Evolutionary conservation across 2,113 vertebrate species (phyloP).

Genomic region (Leptodactylus fuscus): DNA sequence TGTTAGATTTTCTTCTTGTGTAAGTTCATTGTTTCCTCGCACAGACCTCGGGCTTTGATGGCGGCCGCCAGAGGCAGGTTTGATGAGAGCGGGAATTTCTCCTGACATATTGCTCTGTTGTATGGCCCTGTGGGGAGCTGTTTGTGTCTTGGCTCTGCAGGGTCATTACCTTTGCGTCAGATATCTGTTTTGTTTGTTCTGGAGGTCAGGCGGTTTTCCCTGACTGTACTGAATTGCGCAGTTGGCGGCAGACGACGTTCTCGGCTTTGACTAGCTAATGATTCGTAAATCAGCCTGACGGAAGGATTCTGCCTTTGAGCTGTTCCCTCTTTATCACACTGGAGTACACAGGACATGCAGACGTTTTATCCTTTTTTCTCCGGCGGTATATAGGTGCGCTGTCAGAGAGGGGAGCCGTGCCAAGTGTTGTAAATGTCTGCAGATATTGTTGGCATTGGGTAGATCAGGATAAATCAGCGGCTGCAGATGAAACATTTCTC

Average conservation of each 20-base stretch:
- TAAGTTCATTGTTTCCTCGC: not conserved
- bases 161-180: not conserved
- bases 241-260: not conserved
- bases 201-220: not conserved
- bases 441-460: not conserved
- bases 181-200: not conserved
- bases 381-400: not conserved
- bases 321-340: not conserved
- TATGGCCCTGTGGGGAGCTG: not conserved
- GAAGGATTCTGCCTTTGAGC: not conserved
- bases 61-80: no score
- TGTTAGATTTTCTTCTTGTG: not conserved
- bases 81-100: not conserved
- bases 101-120: not conserved
- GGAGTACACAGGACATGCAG: not conserved
- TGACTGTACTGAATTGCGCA: not conserved
- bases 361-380: not conserved
- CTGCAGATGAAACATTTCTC: not conserved
- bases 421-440: conserved; percentile 25
- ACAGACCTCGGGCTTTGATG: not conserved
- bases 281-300: conserved; percentile 43
- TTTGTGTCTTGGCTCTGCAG: not conserved
- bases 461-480: conserved; percentile 1
- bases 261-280: conserved; percentile 11
- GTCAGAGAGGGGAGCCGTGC: not conserved